Base-by-base conservation (phyloP, 2,888 invertebrate species). In the Caenorhabditis sulstoni region DNA sequence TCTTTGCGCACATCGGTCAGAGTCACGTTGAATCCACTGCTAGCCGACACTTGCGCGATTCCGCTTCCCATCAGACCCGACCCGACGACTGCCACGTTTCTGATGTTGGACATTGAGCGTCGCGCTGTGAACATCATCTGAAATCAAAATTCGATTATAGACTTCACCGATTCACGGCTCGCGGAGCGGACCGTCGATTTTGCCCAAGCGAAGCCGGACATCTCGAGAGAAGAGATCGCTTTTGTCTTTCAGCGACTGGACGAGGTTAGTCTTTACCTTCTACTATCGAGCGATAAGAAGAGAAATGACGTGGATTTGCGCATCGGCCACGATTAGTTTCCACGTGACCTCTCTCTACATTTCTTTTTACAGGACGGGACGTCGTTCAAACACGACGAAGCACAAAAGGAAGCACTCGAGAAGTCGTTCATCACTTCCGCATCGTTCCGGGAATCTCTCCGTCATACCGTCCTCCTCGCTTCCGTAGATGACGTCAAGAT, bases 41-140 rank as follows among this genome's bases (percentile, higher is more conserved):
- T 94, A 22, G 95, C 95, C 80, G 95, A 93, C 58, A 95, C 95
- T 93, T 96, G 95, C 67, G 95, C 95, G 87, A 96, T 95, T 64
- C 96, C 95, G 59, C 94, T 94, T 7, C 95, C 95, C 95, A 96
- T 95, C n/a, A 95, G 91, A 5, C 95, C 95, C 57, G 95, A 94
- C 12, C 95, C 95, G 81, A 95, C 94, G 16, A 95, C 93, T 5
- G 94, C 94, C 50, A 95, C 94, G 92, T 94, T 94, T 91, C 94
- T 94, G 49, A 95, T 66, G 65, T 73, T 71, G 18, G 58, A 58
- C 55, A 74, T 53, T 35, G 65, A 44, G 14, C 65, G 66, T 22
- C 49, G 52, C 16, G 57, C 49, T 50, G 73, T 73, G 64, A 73
- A 73, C 73, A 73, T 73, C 64, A 39, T 73, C 73, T 73, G 44